Evolutionary conservation across 1,140 invertebrate species (phyloP).

Genomic region (Spodoptera frugiperda): DNA sequence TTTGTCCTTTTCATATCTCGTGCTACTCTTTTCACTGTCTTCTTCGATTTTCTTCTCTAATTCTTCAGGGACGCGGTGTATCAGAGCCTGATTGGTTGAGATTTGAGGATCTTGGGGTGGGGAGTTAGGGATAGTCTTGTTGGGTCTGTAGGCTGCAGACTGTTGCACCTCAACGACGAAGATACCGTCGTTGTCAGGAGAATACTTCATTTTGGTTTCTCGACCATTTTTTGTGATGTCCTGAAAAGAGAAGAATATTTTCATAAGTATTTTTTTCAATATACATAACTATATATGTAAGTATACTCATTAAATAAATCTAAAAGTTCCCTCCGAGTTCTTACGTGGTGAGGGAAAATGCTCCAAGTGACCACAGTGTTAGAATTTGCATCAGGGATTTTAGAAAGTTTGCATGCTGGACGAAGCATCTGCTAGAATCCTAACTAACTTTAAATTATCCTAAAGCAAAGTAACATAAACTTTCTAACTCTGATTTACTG

Average conservation of each 20-base stretch:
- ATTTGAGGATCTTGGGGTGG: conserved; percentile 77
- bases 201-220: conserved; percentile 90
- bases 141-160: conserved; percentile 79
- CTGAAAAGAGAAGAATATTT: conserved; percentile 75
- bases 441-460: too few species aligned
- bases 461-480: too few species aligned
- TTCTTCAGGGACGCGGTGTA: conserved; percentile 85
- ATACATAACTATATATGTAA: too few species aligned
- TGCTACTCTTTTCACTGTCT: conserved; percentile 81
- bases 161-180: conserved; percentile 92
- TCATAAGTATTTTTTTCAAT: too few species aligned
- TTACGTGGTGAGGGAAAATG: too few species aligned
- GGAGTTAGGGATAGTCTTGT: conserved; percentile 68
- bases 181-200: conserved; percentile 90
- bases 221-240: conserved; percentile 89
- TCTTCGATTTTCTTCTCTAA: conserved; percentile 81
- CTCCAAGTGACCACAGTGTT: too few species aligned
- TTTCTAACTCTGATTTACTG: too few species aligned
- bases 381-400: too few species aligned
- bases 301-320: too few species aligned
- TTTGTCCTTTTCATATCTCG: conserved; percentile 70
- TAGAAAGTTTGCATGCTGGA: too few species aligned
- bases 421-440: too few species aligned
- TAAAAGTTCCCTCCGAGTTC: too few species aligned
- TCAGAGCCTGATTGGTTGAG: conserved; percentile 87